Conservation (phyloP, 2,113 vertebrate species). For the Uria aalge region DNA sequence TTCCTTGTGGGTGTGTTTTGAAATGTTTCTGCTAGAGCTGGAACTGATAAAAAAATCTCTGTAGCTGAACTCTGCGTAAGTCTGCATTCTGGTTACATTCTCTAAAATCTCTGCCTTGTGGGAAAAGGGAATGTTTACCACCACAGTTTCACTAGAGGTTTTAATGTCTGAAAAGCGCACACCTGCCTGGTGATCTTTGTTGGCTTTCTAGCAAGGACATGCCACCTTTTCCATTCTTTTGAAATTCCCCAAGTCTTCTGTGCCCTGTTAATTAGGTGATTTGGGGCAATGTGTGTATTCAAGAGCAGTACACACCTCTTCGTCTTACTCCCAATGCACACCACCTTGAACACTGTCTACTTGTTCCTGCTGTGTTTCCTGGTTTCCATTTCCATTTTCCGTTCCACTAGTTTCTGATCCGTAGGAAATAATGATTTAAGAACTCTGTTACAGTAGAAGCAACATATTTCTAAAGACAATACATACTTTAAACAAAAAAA, state of each 20-base stretch:
- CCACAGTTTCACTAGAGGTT: not conserved
- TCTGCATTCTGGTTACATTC: not conserved
- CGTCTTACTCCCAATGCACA: not conserved
- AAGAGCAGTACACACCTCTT: not conserved
- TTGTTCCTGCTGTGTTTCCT: not conserved
- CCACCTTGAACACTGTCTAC: rapidly evolving
- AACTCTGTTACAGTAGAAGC: not conserved
- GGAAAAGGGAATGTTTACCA: not conserved
- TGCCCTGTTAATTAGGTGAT: not conserved
- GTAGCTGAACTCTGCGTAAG: not conserved
- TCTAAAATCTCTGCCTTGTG: not conserved
- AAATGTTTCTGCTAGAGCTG: slow-evolving; percentile 12
- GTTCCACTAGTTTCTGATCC: not conserved
- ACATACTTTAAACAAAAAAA: not conserved
- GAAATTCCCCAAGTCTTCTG: not conserved
- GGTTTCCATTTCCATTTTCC: not conserved
- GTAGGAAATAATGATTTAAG: not conserved
- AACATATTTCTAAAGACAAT: not conserved
- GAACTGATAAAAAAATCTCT: not conserved
- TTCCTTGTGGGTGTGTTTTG: slow-evolving; percentile 1
- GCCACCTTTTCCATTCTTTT: not conserved
- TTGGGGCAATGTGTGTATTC: not conserved
- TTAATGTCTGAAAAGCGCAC: not conserved
- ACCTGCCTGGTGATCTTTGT: not conserved
- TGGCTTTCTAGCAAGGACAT: not conserved